A percentile compares a stretch with the other conserved stretches of the same genome.
These are phyloP conservation scores for Tenthredo distinguenda DNA, from an alignment of 2,888 invertebrate species.

Conservation along the genomic window DNA sequence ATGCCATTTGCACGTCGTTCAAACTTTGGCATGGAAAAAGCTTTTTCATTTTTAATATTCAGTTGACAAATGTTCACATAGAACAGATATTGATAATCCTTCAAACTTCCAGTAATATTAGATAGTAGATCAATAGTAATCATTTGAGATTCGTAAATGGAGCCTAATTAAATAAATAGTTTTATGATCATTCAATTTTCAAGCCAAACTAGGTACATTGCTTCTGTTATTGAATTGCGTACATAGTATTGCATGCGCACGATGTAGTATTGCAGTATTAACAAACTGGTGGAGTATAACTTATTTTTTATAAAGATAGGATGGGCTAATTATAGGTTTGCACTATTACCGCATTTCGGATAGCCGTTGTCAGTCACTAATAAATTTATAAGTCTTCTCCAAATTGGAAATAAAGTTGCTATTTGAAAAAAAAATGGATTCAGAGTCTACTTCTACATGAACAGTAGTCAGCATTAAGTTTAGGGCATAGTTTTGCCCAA, in stretches of 20 bases:
- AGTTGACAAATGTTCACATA: not conserved
- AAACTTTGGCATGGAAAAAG: not conserved
- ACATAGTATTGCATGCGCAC: conserved; percentile 27
- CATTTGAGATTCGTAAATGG: not conserved
- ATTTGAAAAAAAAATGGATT: not conserved
- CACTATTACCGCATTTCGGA: not conserved
- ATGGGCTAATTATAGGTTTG: not conserved
- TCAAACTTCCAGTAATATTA: not conserved
- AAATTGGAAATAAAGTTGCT: not conserved
- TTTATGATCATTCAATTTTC: not conserved
- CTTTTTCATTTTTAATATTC: not conserved
- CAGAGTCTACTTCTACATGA: not conserved
- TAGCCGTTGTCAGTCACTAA: not conserved
- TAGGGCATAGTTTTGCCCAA: not conserved
- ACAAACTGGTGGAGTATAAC: conserved; percentile 35
- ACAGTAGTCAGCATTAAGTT: not conserved
- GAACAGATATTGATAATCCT: not conserved
- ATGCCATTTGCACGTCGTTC: conserved; percentile 4
- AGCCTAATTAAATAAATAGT: not conserved
- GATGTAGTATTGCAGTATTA: conserved; percentile 21
- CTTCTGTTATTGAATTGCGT: not conserved
- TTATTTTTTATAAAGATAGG: not conserved
- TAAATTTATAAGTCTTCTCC: not conserved
- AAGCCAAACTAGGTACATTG: not conserved
- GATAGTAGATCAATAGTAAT: not conserved